Evolutionary conservation across 2,113 vertebrate genomes (phyloP).

Genomic region (Sceloporus tristichus): DNA sequence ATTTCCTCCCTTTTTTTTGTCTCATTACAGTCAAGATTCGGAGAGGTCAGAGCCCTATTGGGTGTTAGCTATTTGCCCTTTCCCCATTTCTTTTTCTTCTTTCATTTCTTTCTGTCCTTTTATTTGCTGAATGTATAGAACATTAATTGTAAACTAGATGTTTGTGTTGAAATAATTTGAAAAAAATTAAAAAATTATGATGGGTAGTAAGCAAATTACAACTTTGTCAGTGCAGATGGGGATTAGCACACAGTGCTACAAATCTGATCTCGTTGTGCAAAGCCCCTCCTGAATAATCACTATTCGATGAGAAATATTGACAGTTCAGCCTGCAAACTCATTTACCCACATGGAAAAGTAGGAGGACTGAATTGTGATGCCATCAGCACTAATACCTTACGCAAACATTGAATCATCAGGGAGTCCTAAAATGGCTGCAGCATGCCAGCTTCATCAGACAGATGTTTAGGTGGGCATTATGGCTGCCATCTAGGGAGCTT

Average conservation of each 20-base stretch:
- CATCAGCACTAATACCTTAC: neutral
- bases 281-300: slow-evolving; percentile 22
- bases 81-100: too few species aligned
- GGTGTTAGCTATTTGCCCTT: too few species aligned
- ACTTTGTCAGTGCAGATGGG: slow-evolving; percentile 15
- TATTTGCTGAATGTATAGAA: too few species aligned
- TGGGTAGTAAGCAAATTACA: neutral
- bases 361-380: slow-evolving; percentile 8
- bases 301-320: slow-evolving; percentile 27
- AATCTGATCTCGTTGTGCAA: slow-evolving; percentile 15
- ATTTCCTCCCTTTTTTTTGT: too few species aligned
- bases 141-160: too few species aligned
- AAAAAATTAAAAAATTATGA: neutral
- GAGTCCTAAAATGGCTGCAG: slow-evolving; percentile 27
- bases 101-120: too few species aligned
- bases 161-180: too few species aligned
- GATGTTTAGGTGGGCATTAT: neutral
- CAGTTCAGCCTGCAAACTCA: neutral
- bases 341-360: neutral
- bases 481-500: neutral
- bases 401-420: slow-evolving; percentile 18
- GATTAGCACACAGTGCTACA: slow-evolving; percentile 19
- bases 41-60: too few species aligned
- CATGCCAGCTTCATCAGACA: neutral
- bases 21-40: too few species aligned